These are phyloP conservation scores for Mnemiopsis leidyi DNA, from an alignment of 37 sponge, comb jelly and placozoan species.

Conservation along the genomic window DNA sequence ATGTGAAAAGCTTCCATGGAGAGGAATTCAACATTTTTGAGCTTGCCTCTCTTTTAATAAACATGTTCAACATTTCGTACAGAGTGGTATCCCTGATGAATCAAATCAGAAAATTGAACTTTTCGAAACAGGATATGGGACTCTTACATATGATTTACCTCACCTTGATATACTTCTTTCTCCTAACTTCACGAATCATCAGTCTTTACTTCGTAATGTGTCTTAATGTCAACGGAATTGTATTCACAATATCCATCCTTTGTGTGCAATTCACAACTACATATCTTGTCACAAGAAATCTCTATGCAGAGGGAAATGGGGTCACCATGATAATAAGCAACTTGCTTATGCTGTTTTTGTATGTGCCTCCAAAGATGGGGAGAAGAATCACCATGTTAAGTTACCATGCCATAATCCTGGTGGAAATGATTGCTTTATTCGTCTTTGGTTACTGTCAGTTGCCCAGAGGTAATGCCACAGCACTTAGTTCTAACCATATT, in stretches of 20 bases:
- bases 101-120: conserved; percentile 14
- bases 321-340: background rate
- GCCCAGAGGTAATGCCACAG: no score
- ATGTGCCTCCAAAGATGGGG: background rate
- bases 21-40: conserved; percentile 38
- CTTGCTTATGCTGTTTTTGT: background rate
- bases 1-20: conserved; percentile 3
- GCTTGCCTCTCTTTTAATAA: background rate
- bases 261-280: background rate
- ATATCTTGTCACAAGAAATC: background rate
- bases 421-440: background rate
- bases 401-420: background rate
- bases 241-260: conserved; percentile 5
- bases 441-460: background rate
- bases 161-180: background rate
- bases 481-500: background rate
- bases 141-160: background rate
- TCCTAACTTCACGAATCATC: background rate
- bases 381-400: background rate
- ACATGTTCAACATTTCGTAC: background rate
- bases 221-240: background rate
- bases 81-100: conserved; percentile 30
- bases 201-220: background rate
- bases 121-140: background rate
- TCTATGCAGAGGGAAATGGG: background rate